Evolutionary conservation across 2,797 vertebrate species (phyloP).

Genomic region (Coilia nasus): DNA sequence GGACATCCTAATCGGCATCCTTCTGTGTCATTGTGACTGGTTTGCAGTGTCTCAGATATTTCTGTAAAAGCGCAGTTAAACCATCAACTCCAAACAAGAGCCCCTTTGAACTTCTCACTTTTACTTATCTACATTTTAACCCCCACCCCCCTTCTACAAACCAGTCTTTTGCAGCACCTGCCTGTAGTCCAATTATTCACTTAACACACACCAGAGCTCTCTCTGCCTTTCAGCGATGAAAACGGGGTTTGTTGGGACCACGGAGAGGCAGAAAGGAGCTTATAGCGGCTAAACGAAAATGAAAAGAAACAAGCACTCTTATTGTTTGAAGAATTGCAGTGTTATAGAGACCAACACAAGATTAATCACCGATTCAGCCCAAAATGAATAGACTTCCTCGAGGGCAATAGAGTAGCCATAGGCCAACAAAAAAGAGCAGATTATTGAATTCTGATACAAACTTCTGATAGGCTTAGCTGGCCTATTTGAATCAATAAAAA

Average conservation of each 20-base stretch:
- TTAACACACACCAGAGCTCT: conserved; percentile 69
- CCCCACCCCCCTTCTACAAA: conserved; percentile 48
- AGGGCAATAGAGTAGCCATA: conserved; percentile 2
- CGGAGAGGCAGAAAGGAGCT: conserved; percentile 64
- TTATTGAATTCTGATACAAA: conserved; percentile 29
- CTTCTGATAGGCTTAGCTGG: neutral
- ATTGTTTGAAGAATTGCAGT: conserved; percentile 58
- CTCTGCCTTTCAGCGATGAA: conserved; percentile 61
- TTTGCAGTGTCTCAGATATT: conserved; percentile 38
- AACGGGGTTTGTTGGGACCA: conserved; percentile 60
- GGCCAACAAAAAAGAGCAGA: conserved; percentile 20
- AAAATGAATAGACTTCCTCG: conserved; percentile 58
- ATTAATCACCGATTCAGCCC: conserved; percentile 52
- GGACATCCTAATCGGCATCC: neutral
- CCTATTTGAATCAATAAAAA: neutral
- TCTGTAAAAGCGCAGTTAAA: conserved; percentile 60
- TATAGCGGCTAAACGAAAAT: conserved; percentile 61
- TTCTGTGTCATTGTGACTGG: neutral
- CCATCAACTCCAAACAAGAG: conserved; percentile 60
- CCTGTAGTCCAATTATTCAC: conserved; percentile 72
- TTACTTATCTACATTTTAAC: conserved; percentile 56
- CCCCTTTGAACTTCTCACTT: conserved; percentile 68
- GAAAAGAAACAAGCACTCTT: conserved; percentile 64
- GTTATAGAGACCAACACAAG: conserved; percentile 55
- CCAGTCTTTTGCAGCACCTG: conserved; percentile 70